phyloP scores from a whole-genome alignment of 37 sponge, comb jelly and placozoan genomes.

The Eunapius fragilis region DNA sequence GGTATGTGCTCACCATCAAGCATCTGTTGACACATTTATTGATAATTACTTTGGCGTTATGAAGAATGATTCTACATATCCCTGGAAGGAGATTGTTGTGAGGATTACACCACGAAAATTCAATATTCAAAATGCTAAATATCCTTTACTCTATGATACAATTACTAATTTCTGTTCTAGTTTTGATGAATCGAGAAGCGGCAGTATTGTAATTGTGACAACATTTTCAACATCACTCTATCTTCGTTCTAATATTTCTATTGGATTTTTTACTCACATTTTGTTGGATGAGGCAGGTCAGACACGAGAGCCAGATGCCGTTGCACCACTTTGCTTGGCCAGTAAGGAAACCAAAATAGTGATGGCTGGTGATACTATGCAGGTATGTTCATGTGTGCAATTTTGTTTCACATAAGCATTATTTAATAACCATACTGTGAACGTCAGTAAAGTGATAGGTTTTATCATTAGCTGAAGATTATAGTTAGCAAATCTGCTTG shows the following conservation, averaged over 20 bases:
- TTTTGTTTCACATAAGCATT: too few species aligned
- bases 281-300: constrained; percentile 36
- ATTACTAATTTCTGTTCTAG: neutral
- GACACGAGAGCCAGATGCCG: constrained; percentile 14
- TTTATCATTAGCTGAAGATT: too few species aligned
- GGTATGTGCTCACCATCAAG: constrained; percentile 69
- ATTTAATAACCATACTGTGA: too few species aligned
- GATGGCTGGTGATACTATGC: constrained; percentile 29
- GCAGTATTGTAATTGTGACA: constrained; percentile 25
- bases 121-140: neutral
- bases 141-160: neutral
- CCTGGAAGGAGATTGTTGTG: neutral
- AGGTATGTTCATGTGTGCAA: neutral
- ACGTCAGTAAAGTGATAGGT: too few species aligned
- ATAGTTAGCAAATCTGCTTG: too few species aligned
- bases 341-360: constrained; percentile 9
- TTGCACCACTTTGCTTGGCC: constrained; percentile 34
- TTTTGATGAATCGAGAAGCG: neutral
- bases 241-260: neutral
- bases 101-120: neutral
- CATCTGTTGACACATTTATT: constrained; percentile 68
- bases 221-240: constrained; percentile 28
- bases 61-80: neutral
- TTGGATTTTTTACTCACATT: constrained; percentile 39
- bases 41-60: constrained; percentile 57